Base-by-base conservation (phyloP, 2,113 vertebrate genomes). In the Cinclus cinclus region DNA sequence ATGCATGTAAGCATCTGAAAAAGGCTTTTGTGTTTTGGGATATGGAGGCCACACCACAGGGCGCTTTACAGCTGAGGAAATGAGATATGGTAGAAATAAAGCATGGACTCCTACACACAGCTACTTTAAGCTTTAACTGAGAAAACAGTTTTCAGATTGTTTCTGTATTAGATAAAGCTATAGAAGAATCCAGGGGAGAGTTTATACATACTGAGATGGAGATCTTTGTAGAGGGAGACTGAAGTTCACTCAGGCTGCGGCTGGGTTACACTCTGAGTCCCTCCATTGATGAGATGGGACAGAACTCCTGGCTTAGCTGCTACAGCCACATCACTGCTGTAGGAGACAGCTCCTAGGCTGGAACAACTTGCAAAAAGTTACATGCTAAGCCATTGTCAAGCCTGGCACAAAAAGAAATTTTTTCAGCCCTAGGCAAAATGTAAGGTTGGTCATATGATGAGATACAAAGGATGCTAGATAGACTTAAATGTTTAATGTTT, bases 401-500 rank as follows among this genome's bases (percentile, higher is more conserved):
- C 11, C 30, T n/a, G 9, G 12, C 67, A 83, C 25, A 21, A 33
- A 71, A 74, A 15, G 22, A 11, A 8, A 0, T 1, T 44, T 73
- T 62, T 81, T 49, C 19, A 52, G 35, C 28, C 49, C 17, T 39
- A 78, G 30, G 23, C 21, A 78, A 67, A 11, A 64, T 15, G 24
- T 39, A 75, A 33, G 1, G 4, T 3, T 50, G 35, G 19, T 55
- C 42, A 24, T 33, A 63, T 0, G 0, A 33, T 39, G 39, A 30
- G 31, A 44, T 79, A 53, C 24, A 53, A 53, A 63, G 22, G 52
- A 44, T 41, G 19, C 27, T 31, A 68, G 19, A 46, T 7, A 86
- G n/a, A 65, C 41, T 50, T 67, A 47, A 58, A 47, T 39, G 7
- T 16, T 82, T 53, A 2, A 71, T 30, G 37, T 46, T 80, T 90